A percentile compares a stretch with the other conserved stretches of the same genome.
phyloP scores from a whole-genome alignment of 1,140 invertebrate genomes.

The Bicyclus anynana region DNA sequence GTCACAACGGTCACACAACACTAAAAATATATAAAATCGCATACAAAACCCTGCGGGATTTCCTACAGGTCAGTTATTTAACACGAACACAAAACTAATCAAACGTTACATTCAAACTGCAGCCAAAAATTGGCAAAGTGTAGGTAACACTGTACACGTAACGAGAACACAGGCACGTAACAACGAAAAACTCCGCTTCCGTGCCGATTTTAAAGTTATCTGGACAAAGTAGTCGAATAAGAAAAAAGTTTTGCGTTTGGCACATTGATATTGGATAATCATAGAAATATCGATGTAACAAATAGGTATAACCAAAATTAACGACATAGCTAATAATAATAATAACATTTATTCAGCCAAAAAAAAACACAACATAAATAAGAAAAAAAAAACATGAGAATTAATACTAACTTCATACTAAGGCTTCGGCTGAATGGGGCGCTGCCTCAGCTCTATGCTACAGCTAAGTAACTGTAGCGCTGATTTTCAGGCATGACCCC shows the following conservation, averaged over 20 bases:
- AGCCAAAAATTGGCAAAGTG: constrained; percentile 14
- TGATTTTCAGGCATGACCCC: no score
- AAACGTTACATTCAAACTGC: not conserved
- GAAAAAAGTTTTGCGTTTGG: constrained; percentile 17
- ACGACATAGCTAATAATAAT: no score
- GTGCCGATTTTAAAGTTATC: constrained; percentile 23
- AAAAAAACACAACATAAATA: no score
- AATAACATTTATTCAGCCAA: no score
- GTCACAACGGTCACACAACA: no score
- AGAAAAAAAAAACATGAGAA: no score
- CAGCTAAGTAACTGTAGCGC: no score
- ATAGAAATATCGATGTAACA: not conserved
- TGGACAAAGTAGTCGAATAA: constrained; percentile 16
- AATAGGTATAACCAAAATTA: no score
- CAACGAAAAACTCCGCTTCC: constrained; percentile 20
- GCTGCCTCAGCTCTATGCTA: no score
- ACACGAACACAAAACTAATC: constrained; percentile 3
- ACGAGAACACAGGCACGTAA: constrained; percentile 14
- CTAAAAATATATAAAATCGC: not conserved
- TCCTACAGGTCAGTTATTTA: not conserved
- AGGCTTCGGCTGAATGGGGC: no score
- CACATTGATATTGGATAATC: not conserved
- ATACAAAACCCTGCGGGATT: not conserved
- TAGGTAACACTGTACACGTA: not conserved
- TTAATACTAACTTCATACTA: no score